Base-by-base conservation (phyloP, 2,797 vertebrate species). In the Micromesistius poutassou region DNA sequence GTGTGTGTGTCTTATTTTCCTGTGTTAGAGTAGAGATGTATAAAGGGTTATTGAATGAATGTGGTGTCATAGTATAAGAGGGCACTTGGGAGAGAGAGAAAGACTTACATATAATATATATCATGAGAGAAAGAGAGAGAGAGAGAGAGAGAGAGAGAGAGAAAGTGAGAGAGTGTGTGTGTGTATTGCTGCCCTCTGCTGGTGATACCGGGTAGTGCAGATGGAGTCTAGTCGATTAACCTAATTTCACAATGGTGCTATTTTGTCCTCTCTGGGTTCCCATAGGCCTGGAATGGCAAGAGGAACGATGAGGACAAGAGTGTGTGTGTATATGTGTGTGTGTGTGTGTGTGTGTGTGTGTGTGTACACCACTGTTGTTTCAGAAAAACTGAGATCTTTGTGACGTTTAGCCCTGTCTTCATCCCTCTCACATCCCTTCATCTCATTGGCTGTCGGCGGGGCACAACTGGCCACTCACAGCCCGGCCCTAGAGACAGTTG, bases 211-310 rank as follows among this genome's bases (percentile, higher is more conserved):
- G 55, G 4, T 70, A 38, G 31, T 66, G 50, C 75, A 76, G 22
- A 13, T 42, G 7, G 30, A 38, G 71, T 72, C 38, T 50, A 38
- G 71, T 71, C 74, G 87, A 89, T 88, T 88, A 92, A 90, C 91
- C 92, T 92, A 91, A 92, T 90, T 91, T 92, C 90, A 91, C 80
- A 90, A 87, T 90, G 92, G 91, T 93, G 92, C 92, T 92, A 92
- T 85, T 86, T 80, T 68, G 89, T 90, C 85, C 84, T 79, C 83
- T 87, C 81, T 74, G 80, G 79, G 82, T 84, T 83, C 62, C 79
- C 71, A 76, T 86, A 50, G 22, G 76, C 80, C 86, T 84, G 86
- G 78, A 82, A 82, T 78, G 78, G 85, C 83, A 76, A 71, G 80
- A 73, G 73, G 79, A 82, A 80, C 82, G 81, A 85, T 75, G 85